Conservation (phyloP, 2,888 invertebrate species). For the Agrilus biguttatus region DNA sequence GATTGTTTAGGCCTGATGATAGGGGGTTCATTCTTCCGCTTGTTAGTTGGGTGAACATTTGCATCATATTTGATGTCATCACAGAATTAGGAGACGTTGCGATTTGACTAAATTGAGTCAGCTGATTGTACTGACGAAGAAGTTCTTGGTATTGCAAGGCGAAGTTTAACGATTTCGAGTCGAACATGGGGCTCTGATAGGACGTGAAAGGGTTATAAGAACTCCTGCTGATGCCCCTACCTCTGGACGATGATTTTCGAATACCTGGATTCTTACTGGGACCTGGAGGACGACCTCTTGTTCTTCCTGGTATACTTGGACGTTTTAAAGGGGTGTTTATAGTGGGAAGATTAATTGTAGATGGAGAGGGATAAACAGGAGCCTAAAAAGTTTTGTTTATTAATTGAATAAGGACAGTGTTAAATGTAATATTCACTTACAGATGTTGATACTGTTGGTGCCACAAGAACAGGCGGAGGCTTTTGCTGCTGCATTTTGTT, state of each 20-base stretch:
- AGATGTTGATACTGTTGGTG: not conserved
- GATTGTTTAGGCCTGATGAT: conserved; percentile 8
- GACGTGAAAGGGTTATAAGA: conserved; percentile 11
- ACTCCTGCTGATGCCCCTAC: conserved; percentile 10
- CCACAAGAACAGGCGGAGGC: conserved; percentile 4
- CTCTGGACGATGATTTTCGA: conserved; percentile 16
- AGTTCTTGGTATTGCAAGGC: conserved; percentile 30
- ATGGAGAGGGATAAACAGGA: conserved; percentile 12
- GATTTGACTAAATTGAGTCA: conserved; percentile 9
- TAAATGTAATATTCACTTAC: not conserved
- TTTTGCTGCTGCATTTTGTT: conserved; percentile 26
- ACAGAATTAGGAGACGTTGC: conserved; percentile 2
- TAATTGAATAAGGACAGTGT: not conserved
- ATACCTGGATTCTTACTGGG: conserved; percentile 21
- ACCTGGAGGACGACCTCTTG: conserved; percentile 37
- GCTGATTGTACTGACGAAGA: conserved; percentile 28
- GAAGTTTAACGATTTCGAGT: conserved; percentile 23
- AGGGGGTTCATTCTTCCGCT: conserved; percentile 11
- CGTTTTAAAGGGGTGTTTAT: conserved; percentile 16
- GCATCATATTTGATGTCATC: conserved; percentile 12
- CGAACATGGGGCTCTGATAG: conserved; percentile 21
- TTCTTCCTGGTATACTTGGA: conserved; percentile 27
- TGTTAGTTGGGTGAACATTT: conserved; percentile 12
- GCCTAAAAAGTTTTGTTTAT: conserved; percentile 6
- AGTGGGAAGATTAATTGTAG: conserved; percentile 9